Evolutionary conservation across 1,140 invertebrate genomes (phyloP).

Genomic region (Calliphora vicina): DNA sequence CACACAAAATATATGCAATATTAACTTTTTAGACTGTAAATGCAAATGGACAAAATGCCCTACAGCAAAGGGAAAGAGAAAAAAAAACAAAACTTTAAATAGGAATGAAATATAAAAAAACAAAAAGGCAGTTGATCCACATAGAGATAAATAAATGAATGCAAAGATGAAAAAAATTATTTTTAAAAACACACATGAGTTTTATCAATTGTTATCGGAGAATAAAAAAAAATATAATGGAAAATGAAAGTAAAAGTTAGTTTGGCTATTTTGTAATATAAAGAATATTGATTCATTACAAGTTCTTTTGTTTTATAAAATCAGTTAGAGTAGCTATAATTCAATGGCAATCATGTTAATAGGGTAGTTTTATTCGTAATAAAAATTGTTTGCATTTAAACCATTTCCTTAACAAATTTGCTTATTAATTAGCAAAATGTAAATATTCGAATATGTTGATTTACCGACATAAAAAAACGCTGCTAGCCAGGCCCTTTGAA

Average conservation of each 20-base stretch:
- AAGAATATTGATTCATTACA: background rate
- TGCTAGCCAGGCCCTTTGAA: background rate
- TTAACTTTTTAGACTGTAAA: slow-evolving; percentile 30
- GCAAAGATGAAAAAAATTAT: background rate
- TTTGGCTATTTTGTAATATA: background rate
- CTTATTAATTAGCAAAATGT: background rate
- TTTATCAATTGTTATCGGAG: background rate
- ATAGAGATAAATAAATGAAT: background rate
- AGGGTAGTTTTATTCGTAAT: too few relatives aligned
- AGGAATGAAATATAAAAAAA: background rate
- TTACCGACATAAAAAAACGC: too few relatives aligned
- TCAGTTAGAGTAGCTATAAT: background rate
- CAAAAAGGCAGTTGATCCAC: background rate
- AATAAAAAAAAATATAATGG: background rate
- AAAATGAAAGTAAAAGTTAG: background rate
- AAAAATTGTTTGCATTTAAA: too few relatives aligned
- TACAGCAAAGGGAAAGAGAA: background rate
- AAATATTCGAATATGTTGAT: too few relatives aligned
- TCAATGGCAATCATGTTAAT: too few relatives aligned
- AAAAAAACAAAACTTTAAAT: background rate
- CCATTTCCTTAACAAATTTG: background rate
- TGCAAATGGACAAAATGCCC: slow-evolving; percentile 23
- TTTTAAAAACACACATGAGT: background rate
- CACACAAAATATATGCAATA: slow-evolving; percentile 21
- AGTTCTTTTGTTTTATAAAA: background rate